These are phyloP conservation scores for Argyrosomus japonicus DNA, from an alignment of 2,113 vertebrate species.

Conservation along the genomic window DNA sequence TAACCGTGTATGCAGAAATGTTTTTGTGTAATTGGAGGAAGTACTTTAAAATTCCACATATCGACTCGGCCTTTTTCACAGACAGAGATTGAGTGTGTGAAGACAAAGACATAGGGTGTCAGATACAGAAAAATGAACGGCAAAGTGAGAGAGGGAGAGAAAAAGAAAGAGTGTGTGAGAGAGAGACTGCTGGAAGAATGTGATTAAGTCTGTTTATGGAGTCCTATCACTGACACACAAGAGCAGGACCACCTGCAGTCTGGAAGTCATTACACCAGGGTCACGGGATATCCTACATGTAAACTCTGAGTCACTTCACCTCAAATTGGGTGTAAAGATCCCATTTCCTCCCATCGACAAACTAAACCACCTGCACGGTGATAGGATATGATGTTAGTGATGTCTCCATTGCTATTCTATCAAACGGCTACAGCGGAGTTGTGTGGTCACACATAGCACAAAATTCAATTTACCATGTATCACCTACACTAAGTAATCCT, in stretches of 20 bases:
- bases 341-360: slow-evolving; percentile 98
- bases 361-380: slow-evolving; percentile 86
- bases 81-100: background rate
- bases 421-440: slow-evolving; percentile 34
- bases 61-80: background rate
- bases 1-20: slow-evolving; percentile 1
- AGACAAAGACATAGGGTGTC: background rate
- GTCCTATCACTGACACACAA: slow-evolving; percentile 86
- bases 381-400: slow-evolving; percentile 73
- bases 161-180: slow-evolving; percentile 11
- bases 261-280: slow-evolving; percentile 96
- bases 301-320: slow-evolving; percentile 98
- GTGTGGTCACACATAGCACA: too few relatives aligned
- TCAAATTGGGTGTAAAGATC: slow-evolving; percentile 99
- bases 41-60: background rate
- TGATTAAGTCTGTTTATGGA: slow-evolving; percentile 84
- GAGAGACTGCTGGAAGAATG: slow-evolving; percentile 60
- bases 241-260: slow-evolving; percentile 94
- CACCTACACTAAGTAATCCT: background rate
- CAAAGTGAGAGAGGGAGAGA: background rate
- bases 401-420: slow-evolving; percentile 54
- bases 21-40: background rate
- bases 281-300: slow-evolving; percentile 95
- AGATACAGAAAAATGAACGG: slow-evolving; percentile 18
- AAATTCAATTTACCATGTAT: background rate